A percentile compares a stretch with the other conserved stretches of the same genome.
Evolutionary conservation across 2,113 vertebrate species (phyloP).

Genomic region (Cyprinodon tularosa): DNA sequence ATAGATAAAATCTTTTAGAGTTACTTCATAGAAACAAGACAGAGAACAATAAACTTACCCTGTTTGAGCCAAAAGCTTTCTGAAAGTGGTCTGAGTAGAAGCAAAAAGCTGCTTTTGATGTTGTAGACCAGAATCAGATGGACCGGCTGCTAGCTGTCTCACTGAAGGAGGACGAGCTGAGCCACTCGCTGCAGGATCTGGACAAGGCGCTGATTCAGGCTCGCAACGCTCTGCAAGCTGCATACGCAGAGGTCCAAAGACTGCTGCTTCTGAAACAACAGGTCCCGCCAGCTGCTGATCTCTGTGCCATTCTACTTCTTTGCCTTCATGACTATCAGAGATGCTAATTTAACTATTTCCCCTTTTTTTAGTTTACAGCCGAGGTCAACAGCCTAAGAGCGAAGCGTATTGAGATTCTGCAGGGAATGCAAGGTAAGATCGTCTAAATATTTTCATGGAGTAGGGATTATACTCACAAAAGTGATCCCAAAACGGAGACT

Average conservation of each 20-base stretch:
- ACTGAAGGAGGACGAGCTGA: conserved; percentile 90
- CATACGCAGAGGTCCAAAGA: conserved; percentile 87
- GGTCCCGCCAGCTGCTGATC: conserved; percentile 70
- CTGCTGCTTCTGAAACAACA: conserved; percentile 88
- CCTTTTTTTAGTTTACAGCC: conserved; percentile 80
- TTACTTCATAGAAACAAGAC: too few relatives aligned
- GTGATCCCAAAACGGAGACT: not conserved
- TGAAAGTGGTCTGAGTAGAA: too few relatives aligned
- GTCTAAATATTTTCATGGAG: not conserved
- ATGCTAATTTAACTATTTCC: not conserved
- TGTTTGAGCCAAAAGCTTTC: too few relatives aligned
- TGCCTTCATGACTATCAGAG: not conserved
- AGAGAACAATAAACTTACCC: too few relatives aligned
- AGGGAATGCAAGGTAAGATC: conserved; percentile 87
- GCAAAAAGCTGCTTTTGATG: too few relatives aligned
- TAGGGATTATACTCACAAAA: not conserved
- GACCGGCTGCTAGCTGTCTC: conserved; percentile 89
- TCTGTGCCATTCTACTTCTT: not conserved
- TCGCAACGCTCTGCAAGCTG: conserved; percentile 83
- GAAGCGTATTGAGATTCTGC: conserved; percentile 90
- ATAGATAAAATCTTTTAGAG: too few relatives aligned
- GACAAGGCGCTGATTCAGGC: conserved; percentile 86
- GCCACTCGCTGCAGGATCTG: conserved; percentile 82
- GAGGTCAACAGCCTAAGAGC: conserved; percentile 90
- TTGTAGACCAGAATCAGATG: conserved; percentile 84